Base-by-base conservation (phyloP, 2,797 vertebrate genomes). In the Hyperoplus immaculatus region DNA sequence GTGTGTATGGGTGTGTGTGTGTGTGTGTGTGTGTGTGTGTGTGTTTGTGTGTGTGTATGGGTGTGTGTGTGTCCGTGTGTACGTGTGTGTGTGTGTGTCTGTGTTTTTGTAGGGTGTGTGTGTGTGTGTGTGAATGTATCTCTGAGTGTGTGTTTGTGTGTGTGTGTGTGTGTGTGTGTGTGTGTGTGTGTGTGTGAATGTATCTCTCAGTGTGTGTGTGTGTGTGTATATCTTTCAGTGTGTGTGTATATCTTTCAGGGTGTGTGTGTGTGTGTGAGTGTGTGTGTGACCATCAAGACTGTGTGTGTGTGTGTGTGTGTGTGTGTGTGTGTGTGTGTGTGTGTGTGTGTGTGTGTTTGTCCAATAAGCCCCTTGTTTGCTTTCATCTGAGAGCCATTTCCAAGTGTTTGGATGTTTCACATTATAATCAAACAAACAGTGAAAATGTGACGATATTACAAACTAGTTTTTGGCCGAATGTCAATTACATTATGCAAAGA, bases 271-370 rank as follows among this genome's bases (percentile, higher is more conserved):
- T 1, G 21, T 21, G 29, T 53, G 15, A 74, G 62, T 78, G 69
- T 75, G 39, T 77, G 54, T 87, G 75, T 77, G 76, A 57, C 56
- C 60, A 82, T 77, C 75, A 72, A 72, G 67, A 71, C 12, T 54
- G 45, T 13, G 43, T 82, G 13, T 65, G 47, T 70, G 68, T 50
- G 47, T 65, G 21, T 39, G 36, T 65, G 38, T 62, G 14, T 29
- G 36, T 60, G 45, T n/a, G 7, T 12, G n/a, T 54, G 29, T 54
- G 38, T 69, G 68, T 67, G 50, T 47, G 45, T 68, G 61, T 74
- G 43, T 11, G 43, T 7, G 43, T 29, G 29, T 29, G 29, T 29
- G 29, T 29, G 29, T 29, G 29, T 29, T 29, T 29, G 29, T 29
- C 29, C 29, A 3, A 29, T 29, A 29, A 29, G 29, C 29, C 29